Evolutionary conservation across 1,140 invertebrate genomes (phyloP).

Genomic region (Atopsyche davidsoni): DNA sequence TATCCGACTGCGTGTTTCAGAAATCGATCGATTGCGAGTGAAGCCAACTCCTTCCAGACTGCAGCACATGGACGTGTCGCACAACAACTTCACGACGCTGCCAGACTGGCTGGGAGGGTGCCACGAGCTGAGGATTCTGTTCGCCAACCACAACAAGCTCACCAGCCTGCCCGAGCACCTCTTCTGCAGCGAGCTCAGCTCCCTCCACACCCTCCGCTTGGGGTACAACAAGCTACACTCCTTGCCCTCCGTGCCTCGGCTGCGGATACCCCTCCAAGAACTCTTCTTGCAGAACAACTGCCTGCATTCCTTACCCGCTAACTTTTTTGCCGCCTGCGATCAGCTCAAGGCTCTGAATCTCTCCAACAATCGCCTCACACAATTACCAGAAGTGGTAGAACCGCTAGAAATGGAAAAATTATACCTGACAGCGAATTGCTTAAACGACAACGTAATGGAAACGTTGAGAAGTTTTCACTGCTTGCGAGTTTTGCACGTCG

Average conservation of each 20-base stretch:
- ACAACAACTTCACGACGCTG: constrained; percentile 66
- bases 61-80: constrained; percentile 68
- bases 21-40: constrained; percentile 58
- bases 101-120: constrained; percentile 75
- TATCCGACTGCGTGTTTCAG: constrained; percentile 46
- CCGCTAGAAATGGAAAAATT: constrained; percentile 63
- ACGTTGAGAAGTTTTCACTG: constrained; percentile 59
- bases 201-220: constrained; percentile 63
- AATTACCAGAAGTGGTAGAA: constrained; percentile 54
- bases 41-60: constrained; percentile 60
- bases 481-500: constrained; percentile 65
- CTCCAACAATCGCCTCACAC: constrained; percentile 68
- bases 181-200: constrained; percentile 63
- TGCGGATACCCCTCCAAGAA: constrained; percentile 60
- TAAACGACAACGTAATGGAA: constrained; percentile 65
- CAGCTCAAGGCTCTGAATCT: constrained; percentile 68
- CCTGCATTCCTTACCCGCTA: constrained; percentile 63
- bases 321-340: constrained; percentile 67
- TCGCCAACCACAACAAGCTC: constrained; percentile 69
- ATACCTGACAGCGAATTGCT: constrained; percentile 70
- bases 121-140: constrained; percentile 62
- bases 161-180: constrained; percentile 63
- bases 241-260: constrained; percentile 61
- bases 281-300: constrained; percentile 72
- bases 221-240: constrained; percentile 69